Evolutionary conservation across 2,888 invertebrate genomes (phyloP).

Genomic region (Hanleya hanleyi): DNA sequence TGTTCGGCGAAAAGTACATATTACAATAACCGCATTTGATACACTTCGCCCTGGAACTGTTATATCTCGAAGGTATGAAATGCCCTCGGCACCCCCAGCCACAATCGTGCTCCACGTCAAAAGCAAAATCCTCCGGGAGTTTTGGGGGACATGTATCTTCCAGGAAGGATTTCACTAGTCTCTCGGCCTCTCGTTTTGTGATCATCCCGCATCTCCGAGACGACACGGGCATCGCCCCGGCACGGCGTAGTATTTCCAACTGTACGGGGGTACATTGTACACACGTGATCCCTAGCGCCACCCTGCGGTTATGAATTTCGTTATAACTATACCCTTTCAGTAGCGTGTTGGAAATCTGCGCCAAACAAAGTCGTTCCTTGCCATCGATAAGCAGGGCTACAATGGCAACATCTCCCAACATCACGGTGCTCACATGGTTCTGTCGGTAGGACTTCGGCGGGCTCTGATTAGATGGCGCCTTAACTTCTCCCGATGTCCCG

Average conservation of each 20-base stretch:
- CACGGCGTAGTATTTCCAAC: constrained; percentile 91
- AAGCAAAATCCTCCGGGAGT: constrained; percentile 96
- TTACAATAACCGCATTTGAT: constrained; percentile 95
- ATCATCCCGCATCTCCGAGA: constrained; percentile 86
- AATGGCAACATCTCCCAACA: constrained; percentile 91
- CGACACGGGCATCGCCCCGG: constrained; percentile 77
- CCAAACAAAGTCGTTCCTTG: constrained; percentile 92
- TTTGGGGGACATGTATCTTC: constrained; percentile 78
- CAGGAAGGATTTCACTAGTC: constrained; percentile 96
- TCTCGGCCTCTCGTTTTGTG: constrained; percentile 88
- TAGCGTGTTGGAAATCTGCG: constrained; percentile 97
- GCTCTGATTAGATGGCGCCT: no score
- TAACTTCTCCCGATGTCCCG: no score
- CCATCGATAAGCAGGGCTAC: constrained; percentile 95
- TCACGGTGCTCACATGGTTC: constrained; percentile 84
- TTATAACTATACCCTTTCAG: constrained; percentile 97
- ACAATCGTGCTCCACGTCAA: constrained; percentile 93
- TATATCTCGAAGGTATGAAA: constrained; percentile 76
- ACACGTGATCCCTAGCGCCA: constrained; percentile 92
- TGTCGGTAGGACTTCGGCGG: constrained; percentile 6
- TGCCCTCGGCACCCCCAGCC: constrained; percentile 92
- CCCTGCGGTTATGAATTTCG: constrained; percentile 92
- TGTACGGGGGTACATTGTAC: constrained; percentile 97
- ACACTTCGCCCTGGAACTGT: constrained; percentile 92
- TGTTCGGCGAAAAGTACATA: constrained; percentile 98